Base-by-base conservation (phyloP, 1,140 invertebrate species). In the Caenorhabditis brenneri region DNA sequence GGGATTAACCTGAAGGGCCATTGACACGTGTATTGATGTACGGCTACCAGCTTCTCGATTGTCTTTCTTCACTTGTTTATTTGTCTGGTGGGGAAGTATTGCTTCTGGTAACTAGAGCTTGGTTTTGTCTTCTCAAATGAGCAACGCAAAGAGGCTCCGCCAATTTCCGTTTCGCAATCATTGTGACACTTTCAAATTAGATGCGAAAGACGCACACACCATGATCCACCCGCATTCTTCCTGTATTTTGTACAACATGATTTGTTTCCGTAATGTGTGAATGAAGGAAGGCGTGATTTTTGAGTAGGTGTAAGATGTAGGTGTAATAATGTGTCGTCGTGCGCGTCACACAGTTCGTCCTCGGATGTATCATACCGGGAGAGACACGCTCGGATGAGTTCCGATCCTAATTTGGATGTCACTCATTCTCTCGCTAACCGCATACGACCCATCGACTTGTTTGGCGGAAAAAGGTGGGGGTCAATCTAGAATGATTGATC, bases 341-440 rank as follows among this genome's bases (percentile, higher is more conserved):
- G 36, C 65, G 36, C 65, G 29, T 24, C 65, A 39, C n/a, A 39
- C 65, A 74, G 65, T 46, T 74, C 65, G 65, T 74, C 65, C 65
- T 74, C 65, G 65, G 65, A 74, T 74, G 65, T 74, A 74, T 74
- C 65, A 74, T 74, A 42, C 27, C 36, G 36, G 65, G 65, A 39
- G 65, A 42, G 36, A 74, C 65, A 74, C 65, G 65, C 65, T 74
- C 65, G 65, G 65, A 74, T 74, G 65, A 74, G 65, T 74, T 74
- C 65, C 65, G 65, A 74, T 74, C 65, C 65, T 74, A 74, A 74
- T 74, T 74, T 74, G 36, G 36, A 74, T 46, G 65, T 74, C 65
- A 74, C 65, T 74, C 36, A 42, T 16, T 33, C 27, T 74, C 65
- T 46, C 65, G 36, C 60, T 65, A 12, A 10, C 55, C 24, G n/a